These are phyloP conservation scores for Cabera pusaria DNA, from an alignment of 2,888 invertebrate genomes.

Conservation along the genomic window DNA sequence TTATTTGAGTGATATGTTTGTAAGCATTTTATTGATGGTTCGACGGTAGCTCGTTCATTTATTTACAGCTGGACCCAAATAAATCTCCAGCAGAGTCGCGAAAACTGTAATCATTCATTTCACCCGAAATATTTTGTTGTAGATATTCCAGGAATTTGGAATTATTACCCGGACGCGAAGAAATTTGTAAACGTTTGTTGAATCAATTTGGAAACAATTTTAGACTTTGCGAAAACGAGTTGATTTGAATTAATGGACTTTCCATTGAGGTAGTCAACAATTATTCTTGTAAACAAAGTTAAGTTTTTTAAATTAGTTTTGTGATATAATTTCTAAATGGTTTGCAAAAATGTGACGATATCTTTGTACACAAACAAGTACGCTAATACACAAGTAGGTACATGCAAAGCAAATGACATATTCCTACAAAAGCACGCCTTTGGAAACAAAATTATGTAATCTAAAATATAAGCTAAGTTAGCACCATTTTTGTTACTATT, in stretches of 20 bases:
- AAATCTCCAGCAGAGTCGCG: conserved; percentile 54
- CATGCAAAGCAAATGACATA: conserved; percentile 25
- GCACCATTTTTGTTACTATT: conserved; percentile 26
- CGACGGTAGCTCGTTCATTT: conserved; percentile 51
- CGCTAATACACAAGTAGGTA: too few species aligned
- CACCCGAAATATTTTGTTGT: conserved; percentile 25
- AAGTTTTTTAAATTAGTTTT: too few species aligned
- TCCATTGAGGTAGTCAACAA: too few species aligned
- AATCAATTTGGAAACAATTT: conserved; percentile 9
- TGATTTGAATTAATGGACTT: neutral
- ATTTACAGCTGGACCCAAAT: conserved; percentile 60
- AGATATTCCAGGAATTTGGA: conserved; percentile 26
- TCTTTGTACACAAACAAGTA: too few species aligned
- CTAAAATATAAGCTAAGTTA: conserved; percentile 31
- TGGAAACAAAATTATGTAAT: conserved; percentile 24
- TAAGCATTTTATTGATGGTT: conserved; percentile 65
- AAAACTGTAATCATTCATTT: conserved; percentile 65
- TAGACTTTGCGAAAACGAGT: neutral
- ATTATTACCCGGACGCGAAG: conserved; percentile 25
- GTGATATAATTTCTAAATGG: too few species aligned
- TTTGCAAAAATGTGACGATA: too few species aligned
- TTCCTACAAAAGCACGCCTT: conserved; percentile 22
- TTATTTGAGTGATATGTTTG: conserved; percentile 53
- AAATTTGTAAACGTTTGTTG: conserved; percentile 1
- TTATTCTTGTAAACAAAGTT: too few species aligned